Percentiles rank a stretch among this genome's conserved stretches.
phyloP scores from a whole-genome alignment of 2,797 vertebrate species.

The Balearica regulorum region DNA sequence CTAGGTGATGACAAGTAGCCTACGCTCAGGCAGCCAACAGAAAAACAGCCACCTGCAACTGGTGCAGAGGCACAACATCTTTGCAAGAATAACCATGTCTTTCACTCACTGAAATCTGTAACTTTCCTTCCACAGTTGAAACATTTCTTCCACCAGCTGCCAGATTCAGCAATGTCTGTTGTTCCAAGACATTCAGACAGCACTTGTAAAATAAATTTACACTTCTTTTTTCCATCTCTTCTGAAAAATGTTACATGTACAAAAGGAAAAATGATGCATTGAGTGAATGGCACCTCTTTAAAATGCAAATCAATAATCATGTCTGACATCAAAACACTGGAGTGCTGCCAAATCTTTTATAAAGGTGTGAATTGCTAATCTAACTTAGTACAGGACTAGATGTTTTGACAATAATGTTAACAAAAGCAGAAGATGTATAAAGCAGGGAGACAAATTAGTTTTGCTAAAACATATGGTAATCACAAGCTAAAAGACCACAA shows the following conservation, averaged over 20 bases:
- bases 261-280: not conserved
- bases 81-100: not conserved
- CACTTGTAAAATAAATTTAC: not conserved
- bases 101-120: not conserved
- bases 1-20: not conserved
- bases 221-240: not conserved
- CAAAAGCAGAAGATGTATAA: not conserved
- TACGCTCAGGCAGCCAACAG: not conserved
- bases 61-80: not conserved
- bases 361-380: not conserved
- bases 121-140: not conserved
- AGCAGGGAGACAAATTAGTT: not conserved
- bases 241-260: not conserved
- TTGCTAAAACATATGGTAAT: not conserved
- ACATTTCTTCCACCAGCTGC: not conserved
- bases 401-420: conserved; percentile 3
- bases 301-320: conserved; percentile 24
- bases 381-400: not conserved
- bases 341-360: not conserved
- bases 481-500: not conserved
- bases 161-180: not conserved
- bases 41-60: not conserved
- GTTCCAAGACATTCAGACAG: not conserved
- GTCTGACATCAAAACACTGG: not conserved
- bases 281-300: not conserved